Evolutionary conservation across 2,113 vertebrate genomes (phyloP).

Genomic region (Carassius gibelio): DNA sequence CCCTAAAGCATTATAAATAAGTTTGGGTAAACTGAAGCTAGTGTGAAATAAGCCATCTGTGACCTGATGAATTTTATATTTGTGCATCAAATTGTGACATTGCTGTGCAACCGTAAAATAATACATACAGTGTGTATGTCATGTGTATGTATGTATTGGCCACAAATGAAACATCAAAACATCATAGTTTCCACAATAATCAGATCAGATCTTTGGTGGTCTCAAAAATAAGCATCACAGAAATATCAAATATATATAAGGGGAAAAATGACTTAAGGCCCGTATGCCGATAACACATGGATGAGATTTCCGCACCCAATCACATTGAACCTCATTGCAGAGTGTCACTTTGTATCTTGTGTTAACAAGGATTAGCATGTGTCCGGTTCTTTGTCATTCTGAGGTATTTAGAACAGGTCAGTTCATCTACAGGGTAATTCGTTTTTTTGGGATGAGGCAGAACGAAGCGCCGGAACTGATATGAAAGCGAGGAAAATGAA

Average conservation of each 20-base stretch:
- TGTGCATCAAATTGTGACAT: neutral
- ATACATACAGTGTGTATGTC: neutral
- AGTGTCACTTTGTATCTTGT: conserved; percentile 4
- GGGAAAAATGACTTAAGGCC: neutral
- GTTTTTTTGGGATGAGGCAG: neutral
- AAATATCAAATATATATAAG: too few species aligned
- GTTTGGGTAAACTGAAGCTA: neutral
- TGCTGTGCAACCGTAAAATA: too few species aligned
- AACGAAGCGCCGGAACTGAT: neutral
- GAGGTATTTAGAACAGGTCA: conserved; percentile 4
- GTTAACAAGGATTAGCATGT: conserved; percentile 8
- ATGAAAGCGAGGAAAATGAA: conserved; percentile 19
- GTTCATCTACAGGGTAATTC: conserved; percentile 36
- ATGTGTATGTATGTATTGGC: neutral
- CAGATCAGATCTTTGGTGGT: neutral
- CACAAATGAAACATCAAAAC: neutral
- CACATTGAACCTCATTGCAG: neutral
- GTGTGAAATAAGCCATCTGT: neutral
- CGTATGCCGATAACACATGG: neutral
- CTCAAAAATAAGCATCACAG: neutral
- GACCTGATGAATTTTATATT: neutral
- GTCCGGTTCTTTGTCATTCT: conserved; percentile 24
- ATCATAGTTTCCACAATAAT: neutral
- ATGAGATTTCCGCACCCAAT: neutral
- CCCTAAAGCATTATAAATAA: conserved; percentile 5